A percentile compares a stretch with the other conserved stretches of the same genome.
Conservation (phyloP, 1,140 invertebrate species). For the Caenorhabditis latens region DNA sequence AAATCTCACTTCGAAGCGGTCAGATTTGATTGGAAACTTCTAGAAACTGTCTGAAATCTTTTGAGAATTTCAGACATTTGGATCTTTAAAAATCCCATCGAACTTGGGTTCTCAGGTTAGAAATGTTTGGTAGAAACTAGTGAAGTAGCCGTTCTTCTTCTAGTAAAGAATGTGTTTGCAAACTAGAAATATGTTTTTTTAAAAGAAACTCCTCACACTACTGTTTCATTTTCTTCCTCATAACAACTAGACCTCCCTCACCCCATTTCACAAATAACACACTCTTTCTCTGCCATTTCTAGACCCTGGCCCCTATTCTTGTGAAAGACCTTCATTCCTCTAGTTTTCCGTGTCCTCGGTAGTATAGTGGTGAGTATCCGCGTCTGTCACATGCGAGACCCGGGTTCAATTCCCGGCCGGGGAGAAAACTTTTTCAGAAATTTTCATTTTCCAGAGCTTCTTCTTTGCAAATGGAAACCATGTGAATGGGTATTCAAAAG, state of each 20-base stretch:
- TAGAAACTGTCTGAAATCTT: neutral
- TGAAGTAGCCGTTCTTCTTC: too few species aligned
- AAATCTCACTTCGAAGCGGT: too few species aligned
- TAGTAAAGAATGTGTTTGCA: too few species aligned
- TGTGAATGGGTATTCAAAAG: constrained; percentile 60
- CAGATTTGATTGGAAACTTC: neutral
- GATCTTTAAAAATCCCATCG: constrained; percentile 7
- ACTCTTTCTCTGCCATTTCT: neutral
- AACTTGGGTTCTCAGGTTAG: neutral
- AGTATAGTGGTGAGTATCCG: constrained; percentile 74
- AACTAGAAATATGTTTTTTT: too few species aligned
- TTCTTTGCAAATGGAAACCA: constrained; percentile 45
- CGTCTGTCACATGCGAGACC: constrained; percentile 73
- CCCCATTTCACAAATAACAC: too few species aligned
- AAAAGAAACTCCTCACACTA: too few species aligned
- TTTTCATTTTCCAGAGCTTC: constrained; percentile 22
- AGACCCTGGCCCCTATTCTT: too few species aligned
- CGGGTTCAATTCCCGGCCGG: constrained; percentile 74
- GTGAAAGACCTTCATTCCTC: neutral
- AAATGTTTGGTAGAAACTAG: too few species aligned
- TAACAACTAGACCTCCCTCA: too few species aligned
- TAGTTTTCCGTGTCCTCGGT: constrained; percentile 61
- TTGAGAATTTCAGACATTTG: neutral
- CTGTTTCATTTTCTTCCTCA: too few species aligned
- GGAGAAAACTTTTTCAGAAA: constrained; percentile 63